These are phyloP conservation scores for Cinclus cinclus DNA, from an alignment of 2,113 vertebrate species.

Conservation along the genomic window DNA sequence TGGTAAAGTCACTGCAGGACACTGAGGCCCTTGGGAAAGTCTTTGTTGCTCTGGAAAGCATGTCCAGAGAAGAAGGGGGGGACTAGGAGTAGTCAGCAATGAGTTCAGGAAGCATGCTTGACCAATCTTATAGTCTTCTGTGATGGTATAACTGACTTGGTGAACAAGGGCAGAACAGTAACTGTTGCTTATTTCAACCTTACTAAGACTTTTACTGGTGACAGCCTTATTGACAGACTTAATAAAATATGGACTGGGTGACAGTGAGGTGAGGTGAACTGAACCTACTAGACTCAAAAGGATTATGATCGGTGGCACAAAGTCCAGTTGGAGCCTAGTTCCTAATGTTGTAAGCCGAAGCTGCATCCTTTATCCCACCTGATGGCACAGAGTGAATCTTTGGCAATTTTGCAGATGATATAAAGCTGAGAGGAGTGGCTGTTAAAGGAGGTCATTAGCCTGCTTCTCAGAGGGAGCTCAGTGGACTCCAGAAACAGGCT, in stretches of 20 bases:
- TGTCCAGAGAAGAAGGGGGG: background rate
- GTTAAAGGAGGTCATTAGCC: background rate
- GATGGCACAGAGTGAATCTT: background rate
- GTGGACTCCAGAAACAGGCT: background rate
- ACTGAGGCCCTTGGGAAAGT: background rate
- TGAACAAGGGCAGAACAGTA: background rate
- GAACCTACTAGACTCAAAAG: background rate
- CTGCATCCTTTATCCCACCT: background rate
- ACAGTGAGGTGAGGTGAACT: background rate
- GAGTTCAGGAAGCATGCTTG: background rate
- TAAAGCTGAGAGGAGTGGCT: background rate
- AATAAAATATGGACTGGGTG: background rate
- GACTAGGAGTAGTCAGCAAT: background rate
- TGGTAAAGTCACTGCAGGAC: background rate
- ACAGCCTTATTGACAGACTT: background rate
- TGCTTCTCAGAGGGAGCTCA: background rate
- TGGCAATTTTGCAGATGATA: background rate
- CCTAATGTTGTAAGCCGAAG: background rate
- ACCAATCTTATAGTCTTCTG: background rate
- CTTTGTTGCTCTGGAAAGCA: background rate
- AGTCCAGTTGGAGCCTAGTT: background rate
- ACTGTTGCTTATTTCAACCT: background rate
- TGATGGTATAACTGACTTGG: background rate
- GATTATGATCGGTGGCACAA: background rate
- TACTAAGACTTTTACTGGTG: background rate